Evolutionary conservation across 2,113 vertebrate genomes (phyloP), one percentile per base, ranked within the genome.

Genomic region (Nesoenas mayeri): DNA sequence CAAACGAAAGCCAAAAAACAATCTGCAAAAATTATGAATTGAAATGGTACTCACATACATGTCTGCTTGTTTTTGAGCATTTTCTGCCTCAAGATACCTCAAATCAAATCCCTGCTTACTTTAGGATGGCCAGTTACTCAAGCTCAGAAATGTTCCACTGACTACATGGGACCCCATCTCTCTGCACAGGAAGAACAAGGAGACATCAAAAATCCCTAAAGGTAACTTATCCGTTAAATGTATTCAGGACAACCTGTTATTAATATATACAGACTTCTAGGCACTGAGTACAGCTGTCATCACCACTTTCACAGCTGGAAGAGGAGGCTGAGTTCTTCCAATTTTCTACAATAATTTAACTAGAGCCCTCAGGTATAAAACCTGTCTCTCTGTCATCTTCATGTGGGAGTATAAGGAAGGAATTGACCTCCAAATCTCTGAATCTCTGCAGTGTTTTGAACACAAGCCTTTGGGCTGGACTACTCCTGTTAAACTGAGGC

Each of bases 141-240:
- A 11, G 20, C 5, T 79, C 18, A 44, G 61, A 85, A 79, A 32
- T 17, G 1, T 26, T 85, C n/a, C 2, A 2, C 26, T 61, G 13
- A 15, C 44, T 44, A 70, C 10, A 11, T 56, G 12, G 9, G 31
- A 38, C 12, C 2, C 2, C 3, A n/a, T 16, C 1, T 31, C 10
- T 54, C 34, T 48, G 12, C 18, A 8, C 6, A 62, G 69, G 62
- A 88, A 70, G 20, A 66, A 19, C 3, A 57, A 57, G 8, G 10
- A 32, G 31, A 16, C 11, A 22, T 5, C 4, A 32, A 58, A 44
- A 18, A 44, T 38, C 26, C 66, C 60, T 44, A 36, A 34, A 36
- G 24, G 24, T 34, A 18, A 1, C 9, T 65, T 47, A 29, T 54
- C 26, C 85, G 5, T 31, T 42, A 61, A 26, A 40, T n/a, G 9